A percentile compares a stretch with the other conserved stretches of the same genome.
phyloP scores from a whole-genome alignment of 1,140 invertebrate genomes.

The Trichogramma pretiosum region DNA sequence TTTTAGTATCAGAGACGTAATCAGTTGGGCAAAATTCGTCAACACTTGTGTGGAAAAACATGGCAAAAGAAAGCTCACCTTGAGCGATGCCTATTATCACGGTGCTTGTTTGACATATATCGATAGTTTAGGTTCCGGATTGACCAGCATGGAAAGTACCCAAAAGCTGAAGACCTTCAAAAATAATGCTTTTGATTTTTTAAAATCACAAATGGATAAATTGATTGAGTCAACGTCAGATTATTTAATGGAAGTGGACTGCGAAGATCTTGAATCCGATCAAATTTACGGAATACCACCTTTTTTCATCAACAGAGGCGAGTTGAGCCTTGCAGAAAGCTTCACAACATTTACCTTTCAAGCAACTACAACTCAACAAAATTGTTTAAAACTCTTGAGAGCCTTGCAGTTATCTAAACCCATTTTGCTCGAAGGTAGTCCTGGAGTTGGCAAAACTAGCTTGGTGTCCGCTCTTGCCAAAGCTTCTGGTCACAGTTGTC shows the following conservation, averaged over 20 bases:
- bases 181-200: constrained; percentile 43
- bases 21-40: constrained; percentile 90
- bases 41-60: constrained; percentile 52
- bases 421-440: constrained; percentile 92
- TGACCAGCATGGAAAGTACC: constrained; percentile 52
- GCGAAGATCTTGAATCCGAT: too few relatives aligned
- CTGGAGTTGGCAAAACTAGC: constrained; percentile 97
- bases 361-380: constrained; percentile 75
- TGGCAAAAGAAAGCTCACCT: constrained; percentile 33
- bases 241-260: constrained; percentile 9
- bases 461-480: constrained; percentile 86
- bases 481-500: constrained; percentile 69
- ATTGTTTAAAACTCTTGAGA: constrained; percentile 75
- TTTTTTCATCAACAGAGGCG: constrained; percentile 57
- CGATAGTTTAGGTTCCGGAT: constrained; percentile 74
- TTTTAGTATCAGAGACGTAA: constrained; percentile 86
- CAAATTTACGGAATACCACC: constrained; percentile 69
- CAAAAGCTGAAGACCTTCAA: constrained; percentile 46
- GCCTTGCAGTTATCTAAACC: constrained; percentile 86
- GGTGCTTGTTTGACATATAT: constrained; percentile 85
- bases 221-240: constrained; percentile 18
- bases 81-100: constrained; percentile 68
- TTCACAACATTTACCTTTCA: constrained; percentile 58
- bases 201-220: constrained; percentile 44
- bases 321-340: constrained; percentile 23